These are phyloP conservation scores for Metalampra italica DNA, from an alignment of 2,888 invertebrate genomes.

Conservation along the genomic window DNA sequence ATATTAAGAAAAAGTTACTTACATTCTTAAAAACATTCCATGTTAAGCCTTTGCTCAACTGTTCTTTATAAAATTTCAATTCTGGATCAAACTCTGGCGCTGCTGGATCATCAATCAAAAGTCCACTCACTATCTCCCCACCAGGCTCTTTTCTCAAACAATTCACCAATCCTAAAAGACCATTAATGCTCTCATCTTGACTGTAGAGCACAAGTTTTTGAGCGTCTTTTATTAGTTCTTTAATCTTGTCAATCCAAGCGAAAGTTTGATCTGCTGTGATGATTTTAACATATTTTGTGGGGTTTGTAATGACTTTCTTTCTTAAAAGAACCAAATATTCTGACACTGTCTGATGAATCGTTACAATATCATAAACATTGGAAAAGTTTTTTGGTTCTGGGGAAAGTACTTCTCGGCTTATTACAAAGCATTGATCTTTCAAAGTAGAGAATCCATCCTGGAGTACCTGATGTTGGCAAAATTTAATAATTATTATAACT, in stretches of 20 bases:
- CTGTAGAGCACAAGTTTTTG: slow-evolving; percentile 81
- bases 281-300: slow-evolving; percentile 68
- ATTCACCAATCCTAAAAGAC: slow-evolving; percentile 93
- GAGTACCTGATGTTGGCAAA: slow-evolving; percentile 43
- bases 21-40: slow-evolving; percentile 86
- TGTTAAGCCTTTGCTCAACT: slow-evolving; percentile 85
- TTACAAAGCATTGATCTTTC: slow-evolving; percentile 79
- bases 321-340: slow-evolving; percentile 77
- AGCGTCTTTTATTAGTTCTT: slow-evolving; percentile 56
- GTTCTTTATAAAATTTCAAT: slow-evolving; percentile 81
- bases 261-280: slow-evolving; percentile 54
- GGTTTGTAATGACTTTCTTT: slow-evolving; percentile 61
- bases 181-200: slow-evolving; percentile 83
- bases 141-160: slow-evolving; percentile 90
- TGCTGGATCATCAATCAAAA: slow-evolving; percentile 80
- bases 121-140: slow-evolving; percentile 79
- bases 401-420: slow-evolving; percentile 77
- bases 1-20: slow-evolving; percentile 36
- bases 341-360: slow-evolving; percentile 61
- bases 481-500: too few species aligned
- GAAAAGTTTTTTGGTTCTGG: slow-evolving; percentile 59
- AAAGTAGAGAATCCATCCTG: slow-evolving; percentile 65
- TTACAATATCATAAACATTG: slow-evolving; percentile 67
- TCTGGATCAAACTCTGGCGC: slow-evolving; percentile 83
- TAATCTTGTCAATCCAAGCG: slow-evolving; percentile 74